Evolutionary conservation across 1,140 invertebrate genomes (phyloP).

Genomic region (Plectrocnemia conspersa): DNA sequence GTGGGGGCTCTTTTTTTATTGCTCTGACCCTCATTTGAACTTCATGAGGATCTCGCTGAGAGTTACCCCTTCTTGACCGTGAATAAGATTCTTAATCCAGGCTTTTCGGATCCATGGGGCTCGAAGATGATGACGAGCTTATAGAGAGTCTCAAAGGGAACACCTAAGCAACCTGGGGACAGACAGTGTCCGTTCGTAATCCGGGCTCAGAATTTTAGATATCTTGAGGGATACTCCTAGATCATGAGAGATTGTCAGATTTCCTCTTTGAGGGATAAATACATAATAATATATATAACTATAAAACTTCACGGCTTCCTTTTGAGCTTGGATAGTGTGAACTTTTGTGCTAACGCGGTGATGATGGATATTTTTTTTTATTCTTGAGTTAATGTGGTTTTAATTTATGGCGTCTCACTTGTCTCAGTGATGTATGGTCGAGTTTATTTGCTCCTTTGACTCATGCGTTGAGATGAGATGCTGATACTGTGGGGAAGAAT

Average conservation of each 20-base stretch:
- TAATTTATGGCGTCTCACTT: conserved; percentile 12
- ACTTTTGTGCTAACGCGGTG: too few relatives aligned
- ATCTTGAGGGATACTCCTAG: conserved; percentile 21
- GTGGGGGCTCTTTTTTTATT: conserved; percentile 30
- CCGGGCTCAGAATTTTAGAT: conserved; percentile 34
- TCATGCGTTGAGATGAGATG: conserved; percentile 6
- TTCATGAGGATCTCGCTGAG: conserved; percentile 23
- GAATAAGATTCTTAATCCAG: conserved; percentile 33
- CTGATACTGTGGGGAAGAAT: conserved; percentile 11
- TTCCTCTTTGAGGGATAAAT: conserved; percentile 27
- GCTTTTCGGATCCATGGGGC: too few relatives aligned
- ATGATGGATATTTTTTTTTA: conserved; percentile 14
- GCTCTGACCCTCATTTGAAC: conserved; percentile 33
- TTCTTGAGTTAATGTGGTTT: conserved; percentile 7
- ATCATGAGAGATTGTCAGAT: conserved; percentile 28
- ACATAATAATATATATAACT: too few relatives aligned
- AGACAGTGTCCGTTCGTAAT: conserved; percentile 30
- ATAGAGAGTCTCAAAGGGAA: conserved; percentile 7
- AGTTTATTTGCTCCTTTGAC: conserved; percentile 11
- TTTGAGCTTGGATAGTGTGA: too few relatives aligned
- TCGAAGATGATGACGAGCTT: conserved; percentile 33
- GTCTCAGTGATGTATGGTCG: conserved; percentile 16
- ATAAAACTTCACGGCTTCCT: too few relatives aligned
- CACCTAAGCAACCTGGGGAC: conserved; percentile 1
- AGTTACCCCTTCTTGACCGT: conserved; percentile 33